Evolutionary conservation across 2,113 vertebrate genomes (phyloP).

Genomic region (Engystomops pustulosus): DNA sequence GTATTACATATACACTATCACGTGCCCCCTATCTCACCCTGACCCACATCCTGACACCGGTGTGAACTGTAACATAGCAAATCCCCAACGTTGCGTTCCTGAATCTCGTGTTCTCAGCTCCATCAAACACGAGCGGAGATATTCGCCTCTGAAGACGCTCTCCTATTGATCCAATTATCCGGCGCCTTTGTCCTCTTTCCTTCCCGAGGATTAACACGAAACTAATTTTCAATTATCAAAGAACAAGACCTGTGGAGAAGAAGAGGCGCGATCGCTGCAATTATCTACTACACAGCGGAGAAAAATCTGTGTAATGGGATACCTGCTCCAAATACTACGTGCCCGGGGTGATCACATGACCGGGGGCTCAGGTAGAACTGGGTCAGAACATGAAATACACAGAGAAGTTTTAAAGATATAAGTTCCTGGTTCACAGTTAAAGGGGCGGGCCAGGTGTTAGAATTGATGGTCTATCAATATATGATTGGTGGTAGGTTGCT

Average conservation of each 20-base stretch:
- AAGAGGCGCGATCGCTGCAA: background rate
- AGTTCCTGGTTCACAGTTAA: too few species aligned
- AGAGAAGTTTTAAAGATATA: too few species aligned
- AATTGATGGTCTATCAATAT: too few species aligned
- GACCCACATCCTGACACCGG: too few species aligned
- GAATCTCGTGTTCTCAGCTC: background rate
- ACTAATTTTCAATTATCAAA: constrained; percentile 8
- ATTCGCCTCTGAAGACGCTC: background rate
- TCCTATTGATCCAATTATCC: background rate
- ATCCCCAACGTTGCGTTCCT: background rate
- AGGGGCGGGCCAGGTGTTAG: too few species aligned
- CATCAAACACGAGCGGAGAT: background rate
- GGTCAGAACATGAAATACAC: too few species aligned
- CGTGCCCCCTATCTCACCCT: too few species aligned
- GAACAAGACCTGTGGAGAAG: background rate
- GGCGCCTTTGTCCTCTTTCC: background rate
- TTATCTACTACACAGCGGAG: background rate
- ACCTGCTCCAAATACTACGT: background rate
- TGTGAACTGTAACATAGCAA: too few species aligned
- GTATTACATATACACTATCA: too few species aligned
- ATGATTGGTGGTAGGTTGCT: too few species aligned
- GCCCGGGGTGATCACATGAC: background rate
- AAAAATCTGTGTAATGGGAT: background rate
- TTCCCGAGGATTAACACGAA: background rate
- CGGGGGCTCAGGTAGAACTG: too few species aligned